These are phyloP conservation scores for Macrotrachela quadricornifera DNA, from an alignment of 1,140 invertebrate species.

Conservation along the genomic window DNA sequence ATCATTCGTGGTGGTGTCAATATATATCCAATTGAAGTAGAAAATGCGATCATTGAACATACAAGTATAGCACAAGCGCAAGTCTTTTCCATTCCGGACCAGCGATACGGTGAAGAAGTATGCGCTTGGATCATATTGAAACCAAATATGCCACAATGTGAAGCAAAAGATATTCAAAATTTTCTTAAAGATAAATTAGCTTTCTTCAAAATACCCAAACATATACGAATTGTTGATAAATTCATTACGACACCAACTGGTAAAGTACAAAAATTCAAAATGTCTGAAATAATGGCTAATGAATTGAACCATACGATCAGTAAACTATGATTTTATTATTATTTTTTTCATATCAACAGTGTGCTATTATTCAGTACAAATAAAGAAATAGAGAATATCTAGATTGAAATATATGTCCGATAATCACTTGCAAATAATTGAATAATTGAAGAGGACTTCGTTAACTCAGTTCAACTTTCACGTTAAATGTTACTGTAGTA, in stretches of 20 bases:
- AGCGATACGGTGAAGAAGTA: constrained; percentile 60
- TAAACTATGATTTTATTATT: too few relatives aligned
- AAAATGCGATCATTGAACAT: constrained; percentile 55
- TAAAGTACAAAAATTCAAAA: constrained; percentile 53
- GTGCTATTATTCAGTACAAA: too few relatives aligned
- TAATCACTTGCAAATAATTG: too few relatives aligned
- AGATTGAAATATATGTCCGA: too few relatives aligned
- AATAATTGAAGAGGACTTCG: too few relatives aligned
- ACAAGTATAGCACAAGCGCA: constrained; percentile 47
- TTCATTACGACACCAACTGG: constrained; percentile 67
- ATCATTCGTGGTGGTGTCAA: constrained; percentile 80
- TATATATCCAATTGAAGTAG: constrained; percentile 61
- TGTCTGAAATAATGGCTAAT: constrained; percentile 27
- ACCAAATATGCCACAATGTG: constrained; percentile 27
- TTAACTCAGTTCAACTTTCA: too few relatives aligned
- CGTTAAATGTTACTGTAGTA: too few relatives aligned
- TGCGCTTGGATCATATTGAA: constrained; percentile 48
- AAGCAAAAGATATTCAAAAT: constrained; percentile 38
- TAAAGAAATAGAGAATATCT: too few relatives aligned
- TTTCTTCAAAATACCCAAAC: constrained; percentile 57
- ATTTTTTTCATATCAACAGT: too few relatives aligned
- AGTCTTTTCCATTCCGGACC: constrained; percentile 39
- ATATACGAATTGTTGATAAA: constrained; percentile 42
- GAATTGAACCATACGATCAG: neutral
- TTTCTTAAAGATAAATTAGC: constrained; percentile 49